Conservation (phyloP, 2,888 invertebrate genomes). For the Metallyticus violacea region DNA sequence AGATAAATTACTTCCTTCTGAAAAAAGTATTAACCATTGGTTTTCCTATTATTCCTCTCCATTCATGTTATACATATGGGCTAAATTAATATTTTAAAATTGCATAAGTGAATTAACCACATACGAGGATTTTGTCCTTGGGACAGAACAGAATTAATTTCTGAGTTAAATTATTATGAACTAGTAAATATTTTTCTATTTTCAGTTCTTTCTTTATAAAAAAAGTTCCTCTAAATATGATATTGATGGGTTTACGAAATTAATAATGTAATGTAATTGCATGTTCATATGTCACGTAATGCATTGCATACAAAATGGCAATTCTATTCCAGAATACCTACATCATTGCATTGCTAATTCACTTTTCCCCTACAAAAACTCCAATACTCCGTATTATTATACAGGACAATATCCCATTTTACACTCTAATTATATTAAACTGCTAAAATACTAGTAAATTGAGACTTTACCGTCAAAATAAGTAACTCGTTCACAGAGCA, state of each 20-base stretch:
- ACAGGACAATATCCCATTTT: not conserved
- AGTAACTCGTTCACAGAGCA: slow-evolving; percentile 39
- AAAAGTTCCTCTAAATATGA: too few relatives aligned
- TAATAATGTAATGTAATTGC: slow-evolving; percentile 27
- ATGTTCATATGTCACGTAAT: not conserved
- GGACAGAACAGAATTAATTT: too few relatives aligned
- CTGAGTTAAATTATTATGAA: too few relatives aligned
- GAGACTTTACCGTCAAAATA: slow-evolving; percentile 41
- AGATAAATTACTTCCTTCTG: not conserved
- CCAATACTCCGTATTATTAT: not conserved
- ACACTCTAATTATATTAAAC: not conserved
- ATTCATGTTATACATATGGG: not conserved
- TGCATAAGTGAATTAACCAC: not conserved
- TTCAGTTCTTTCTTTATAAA: too few relatives aligned
- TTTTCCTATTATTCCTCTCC: not conserved
- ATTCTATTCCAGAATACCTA: not conserved
- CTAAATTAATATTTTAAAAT: not conserved
- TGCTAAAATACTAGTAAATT: not conserved
- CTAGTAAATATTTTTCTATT: too few relatives aligned
- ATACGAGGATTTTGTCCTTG: not conserved
- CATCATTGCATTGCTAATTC: not conserved
- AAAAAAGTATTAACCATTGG: not conserved
- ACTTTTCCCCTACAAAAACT: not conserved
- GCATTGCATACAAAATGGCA: not conserved
- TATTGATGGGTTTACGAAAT: not conserved